These are phyloP conservation scores for Mesorhabditis spiculigera DNA, from an alignment of 2,888 invertebrate species.

Conservation along the genomic window DNA sequence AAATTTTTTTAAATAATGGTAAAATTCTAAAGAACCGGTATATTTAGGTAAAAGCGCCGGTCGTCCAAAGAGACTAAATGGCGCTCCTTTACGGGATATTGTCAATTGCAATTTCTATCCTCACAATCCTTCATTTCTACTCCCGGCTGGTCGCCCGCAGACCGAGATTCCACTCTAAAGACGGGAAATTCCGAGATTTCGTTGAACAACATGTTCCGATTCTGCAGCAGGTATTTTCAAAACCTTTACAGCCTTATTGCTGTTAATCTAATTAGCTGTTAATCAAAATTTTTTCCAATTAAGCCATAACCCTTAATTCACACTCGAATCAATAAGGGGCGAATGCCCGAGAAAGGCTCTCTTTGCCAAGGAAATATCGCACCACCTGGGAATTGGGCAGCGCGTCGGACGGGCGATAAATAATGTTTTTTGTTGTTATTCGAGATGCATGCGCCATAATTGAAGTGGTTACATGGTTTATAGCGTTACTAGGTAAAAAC, in stretches of 20 bases:
- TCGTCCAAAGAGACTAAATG: not conserved
- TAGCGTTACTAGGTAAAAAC: not conserved
- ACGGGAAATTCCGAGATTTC: slow-evolving; percentile 1
- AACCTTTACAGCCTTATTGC: not conserved
- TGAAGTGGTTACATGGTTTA: not conserved
- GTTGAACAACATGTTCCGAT: not conserved
- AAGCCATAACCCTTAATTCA: too few relatives aligned
- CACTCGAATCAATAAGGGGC: too few relatives aligned
- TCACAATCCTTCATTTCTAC: not conserved
- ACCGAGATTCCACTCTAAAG: not conserved
- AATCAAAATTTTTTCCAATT: not conserved
- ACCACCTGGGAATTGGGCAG: too few relatives aligned
- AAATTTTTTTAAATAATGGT: too few relatives aligned
- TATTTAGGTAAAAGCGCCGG: too few relatives aligned
- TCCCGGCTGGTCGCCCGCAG: slow-evolving; percentile 2
- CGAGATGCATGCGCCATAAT: too few relatives aligned
- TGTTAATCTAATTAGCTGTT: not conserved
- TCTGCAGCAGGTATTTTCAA: not conserved
- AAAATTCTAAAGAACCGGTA: too few relatives aligned
- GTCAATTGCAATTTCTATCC: not conserved
- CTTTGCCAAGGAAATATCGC: too few relatives aligned
- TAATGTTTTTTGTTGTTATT: too few relatives aligned
- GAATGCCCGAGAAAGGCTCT: too few relatives aligned
- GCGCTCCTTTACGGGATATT: not conserved
- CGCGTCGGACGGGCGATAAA: too few relatives aligned